Conservation (phyloP, 2,888 invertebrate genomes). For the Oscheius onirici region DNA sequence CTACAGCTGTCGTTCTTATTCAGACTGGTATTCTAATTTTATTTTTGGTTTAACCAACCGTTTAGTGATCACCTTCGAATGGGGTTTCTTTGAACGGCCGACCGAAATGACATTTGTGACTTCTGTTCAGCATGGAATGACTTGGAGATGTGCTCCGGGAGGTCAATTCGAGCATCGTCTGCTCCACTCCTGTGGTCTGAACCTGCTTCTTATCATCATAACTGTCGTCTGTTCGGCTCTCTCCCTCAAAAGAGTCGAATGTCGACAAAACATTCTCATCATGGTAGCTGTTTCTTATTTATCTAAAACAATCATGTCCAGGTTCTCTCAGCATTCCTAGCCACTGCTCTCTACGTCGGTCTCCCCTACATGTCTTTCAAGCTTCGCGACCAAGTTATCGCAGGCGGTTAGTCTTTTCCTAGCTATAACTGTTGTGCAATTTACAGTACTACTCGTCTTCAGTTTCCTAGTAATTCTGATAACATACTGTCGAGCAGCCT, state of each 20-base stretch:
- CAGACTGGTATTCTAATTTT: slow-evolving; percentile 38
- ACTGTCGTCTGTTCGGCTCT: slow-evolving; percentile 51
- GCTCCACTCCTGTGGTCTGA: slow-evolving; percentile 42
- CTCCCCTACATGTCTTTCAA: slow-evolving; percentile 46
- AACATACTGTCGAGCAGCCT: slow-evolving; percentile 32
- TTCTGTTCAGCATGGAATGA: slow-evolving; percentile 41
- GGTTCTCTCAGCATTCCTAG: slow-evolving; percentile 42
- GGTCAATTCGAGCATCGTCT: slow-evolving; percentile 41
- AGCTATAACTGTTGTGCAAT: background rate
- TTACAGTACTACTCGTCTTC: slow-evolving; percentile 40
- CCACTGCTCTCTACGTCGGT: slow-evolving; percentile 43
- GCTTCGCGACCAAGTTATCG: slow-evolving; percentile 45
- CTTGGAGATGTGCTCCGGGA: slow-evolving; percentile 56
- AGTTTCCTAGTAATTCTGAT: slow-evolving; percentile 36
- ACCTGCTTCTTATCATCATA: slow-evolving; percentile 39
- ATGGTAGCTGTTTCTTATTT: slow-evolving; percentile 31
- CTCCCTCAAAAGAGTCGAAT: slow-evolving; percentile 42
- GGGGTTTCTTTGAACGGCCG: slow-evolving; percentile 50
- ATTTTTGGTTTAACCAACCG: background rate
- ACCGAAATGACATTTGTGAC: slow-evolving; percentile 46
- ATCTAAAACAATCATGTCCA: slow-evolving; percentile 19
- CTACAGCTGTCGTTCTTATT: slow-evolving; percentile 38
- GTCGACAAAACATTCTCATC: slow-evolving; percentile 51
- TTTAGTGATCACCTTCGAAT: slow-evolving; percentile 55
- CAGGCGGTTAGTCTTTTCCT: slow-evolving; percentile 36